Conservation (phyloP, 2,888 invertebrate species). For the Aphidius colemani region DNA sequence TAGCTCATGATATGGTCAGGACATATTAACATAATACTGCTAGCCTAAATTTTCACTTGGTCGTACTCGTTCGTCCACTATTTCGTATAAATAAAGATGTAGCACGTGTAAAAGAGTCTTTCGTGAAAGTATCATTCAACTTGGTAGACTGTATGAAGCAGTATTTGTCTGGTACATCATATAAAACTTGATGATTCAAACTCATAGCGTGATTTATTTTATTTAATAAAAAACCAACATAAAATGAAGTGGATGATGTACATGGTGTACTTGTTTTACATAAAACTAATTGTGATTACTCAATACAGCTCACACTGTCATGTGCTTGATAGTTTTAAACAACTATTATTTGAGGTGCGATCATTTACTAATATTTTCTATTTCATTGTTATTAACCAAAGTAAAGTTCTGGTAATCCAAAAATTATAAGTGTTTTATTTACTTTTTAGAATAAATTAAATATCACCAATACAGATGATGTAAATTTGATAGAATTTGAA, state of each 20-base stretch:
- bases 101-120: conserved; percentile 48
- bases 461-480: neutral
- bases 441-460: neutral
- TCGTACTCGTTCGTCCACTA: conserved; percentile 48
- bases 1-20: neutral
- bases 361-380: neutral
- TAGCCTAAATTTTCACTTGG: conserved; percentile 55
- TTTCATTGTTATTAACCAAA: neutral
- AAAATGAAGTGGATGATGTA: conserved; percentile 15
- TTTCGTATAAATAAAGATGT: conserved; percentile 58
- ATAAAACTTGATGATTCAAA: neutral
- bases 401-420: too few relatives aligned
- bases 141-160: conserved; percentile 31
- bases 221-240: neutral
- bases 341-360: neutral
- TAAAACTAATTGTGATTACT: neutral
- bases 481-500: neutral
- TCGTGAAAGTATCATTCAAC: conserved; percentile 56
- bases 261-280: conserved; percentile 1
- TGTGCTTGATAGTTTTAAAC: neutral
- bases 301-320: neutral
- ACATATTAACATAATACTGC: conserved; percentile 45
- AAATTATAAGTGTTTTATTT: neutral
- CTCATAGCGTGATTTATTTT: neutral
- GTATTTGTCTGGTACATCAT: neutral